Conservation (phyloP, 2,888 invertebrate genomes). For the Onchidella celtica region DNA sequence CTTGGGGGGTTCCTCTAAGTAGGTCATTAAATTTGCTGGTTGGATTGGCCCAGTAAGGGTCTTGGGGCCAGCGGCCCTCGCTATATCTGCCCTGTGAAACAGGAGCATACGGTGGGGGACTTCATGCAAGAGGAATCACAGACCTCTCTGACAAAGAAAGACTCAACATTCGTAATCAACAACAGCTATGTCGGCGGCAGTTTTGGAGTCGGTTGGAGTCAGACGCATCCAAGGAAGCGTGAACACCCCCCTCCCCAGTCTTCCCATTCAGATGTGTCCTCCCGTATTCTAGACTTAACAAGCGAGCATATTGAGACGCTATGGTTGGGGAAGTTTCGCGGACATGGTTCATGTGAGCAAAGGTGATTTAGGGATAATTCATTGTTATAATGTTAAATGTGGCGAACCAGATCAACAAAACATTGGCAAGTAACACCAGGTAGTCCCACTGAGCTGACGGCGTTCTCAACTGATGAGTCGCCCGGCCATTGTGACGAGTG, state of each 20-base stretch:
- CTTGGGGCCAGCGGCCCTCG: background rate
- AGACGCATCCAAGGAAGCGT: background rate
- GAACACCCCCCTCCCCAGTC: too few relatives aligned
- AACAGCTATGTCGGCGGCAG: background rate
- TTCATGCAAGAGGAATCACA: constrained; percentile 15
- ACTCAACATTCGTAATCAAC: background rate
- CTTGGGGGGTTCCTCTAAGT: background rate
- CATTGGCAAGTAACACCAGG: too few relatives aligned
- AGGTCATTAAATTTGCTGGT: constrained; percentile 13
- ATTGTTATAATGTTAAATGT: background rate
- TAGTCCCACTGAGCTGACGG: too few relatives aligned
- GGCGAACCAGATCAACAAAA: too few relatives aligned
- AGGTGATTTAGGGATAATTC: background rate
- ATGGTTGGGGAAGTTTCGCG: too few relatives aligned
- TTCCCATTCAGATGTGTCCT: too few relatives aligned
- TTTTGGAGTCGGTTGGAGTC: background rate
- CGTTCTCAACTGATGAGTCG: too few relatives aligned
- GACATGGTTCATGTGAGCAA: background rate
- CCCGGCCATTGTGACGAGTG: too few relatives aligned
- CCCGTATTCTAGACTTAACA: background rate
- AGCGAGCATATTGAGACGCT: background rate
- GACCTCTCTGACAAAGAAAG: background rate
- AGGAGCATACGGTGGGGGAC: background rate
- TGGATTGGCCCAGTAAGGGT: background rate
- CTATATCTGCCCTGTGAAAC: background rate